Evolutionary conservation across 2,113 vertebrate species (phyloP).

Genomic region (Scalopus aquaticus): DNA sequence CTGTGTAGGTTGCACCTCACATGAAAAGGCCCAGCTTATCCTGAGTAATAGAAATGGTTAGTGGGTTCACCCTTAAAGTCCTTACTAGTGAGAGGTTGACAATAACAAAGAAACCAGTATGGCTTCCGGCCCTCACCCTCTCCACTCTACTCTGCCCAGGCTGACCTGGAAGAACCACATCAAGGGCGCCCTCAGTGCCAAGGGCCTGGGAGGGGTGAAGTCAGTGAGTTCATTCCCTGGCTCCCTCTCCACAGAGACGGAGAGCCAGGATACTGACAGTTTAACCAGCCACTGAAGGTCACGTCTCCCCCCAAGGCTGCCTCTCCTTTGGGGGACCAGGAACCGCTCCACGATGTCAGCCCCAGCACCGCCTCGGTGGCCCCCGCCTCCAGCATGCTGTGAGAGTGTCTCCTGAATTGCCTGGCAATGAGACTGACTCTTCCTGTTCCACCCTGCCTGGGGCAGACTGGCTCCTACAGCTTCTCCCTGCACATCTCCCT

Average conservation of each 20-base stretch:
- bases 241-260: background rate
- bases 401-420: background rate
- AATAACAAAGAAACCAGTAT: too few relatives aligned
- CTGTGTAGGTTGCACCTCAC: too few relatives aligned
- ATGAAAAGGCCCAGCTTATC: too few relatives aligned
- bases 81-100: too few relatives aligned
- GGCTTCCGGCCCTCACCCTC: background rate
- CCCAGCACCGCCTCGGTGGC: background rate
- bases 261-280: background rate
- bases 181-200: background rate
- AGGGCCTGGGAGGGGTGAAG: background rate
- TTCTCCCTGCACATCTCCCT: fast-evolving
- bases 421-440: background rate
- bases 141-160: background rate
- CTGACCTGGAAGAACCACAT: background rate
- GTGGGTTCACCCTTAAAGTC: background rate
- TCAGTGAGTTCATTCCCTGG: background rate
- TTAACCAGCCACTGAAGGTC: too few relatives aligned
- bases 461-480: background rate
- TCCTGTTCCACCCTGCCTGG: background rate
- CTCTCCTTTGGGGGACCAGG: background rate
- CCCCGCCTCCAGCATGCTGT: background rate
- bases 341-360: background rate
- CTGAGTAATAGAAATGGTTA: too few relatives aligned
- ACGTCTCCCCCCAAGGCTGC: background rate